Conservation (phyloP, 2,888 invertebrate species). For the Mesochorus sp. region DNA sequence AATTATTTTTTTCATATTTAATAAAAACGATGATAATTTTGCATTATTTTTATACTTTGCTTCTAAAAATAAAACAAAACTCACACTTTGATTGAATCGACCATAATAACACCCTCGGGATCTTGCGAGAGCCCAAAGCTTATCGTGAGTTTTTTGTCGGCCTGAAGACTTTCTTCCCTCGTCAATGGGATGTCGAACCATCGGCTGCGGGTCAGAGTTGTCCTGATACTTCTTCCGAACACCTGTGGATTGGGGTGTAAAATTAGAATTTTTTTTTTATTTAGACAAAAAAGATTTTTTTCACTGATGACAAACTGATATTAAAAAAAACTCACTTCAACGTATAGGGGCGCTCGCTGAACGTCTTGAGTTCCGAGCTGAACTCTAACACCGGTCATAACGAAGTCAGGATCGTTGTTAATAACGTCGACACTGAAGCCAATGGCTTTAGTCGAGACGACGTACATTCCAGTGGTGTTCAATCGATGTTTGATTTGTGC, state of each 20-base stretch:
- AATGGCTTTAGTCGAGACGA: constrained; percentile 94
- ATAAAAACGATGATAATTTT: neutral
- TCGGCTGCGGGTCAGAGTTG: constrained; percentile 89
- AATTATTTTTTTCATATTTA: constrained; percentile 63
- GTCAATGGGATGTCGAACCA: constrained; percentile 99
- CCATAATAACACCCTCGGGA: constrained; percentile 93
- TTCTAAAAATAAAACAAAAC: constrained; percentile 54
- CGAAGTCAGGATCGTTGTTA: constrained; percentile 93
- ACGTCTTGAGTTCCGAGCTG: constrained; percentile 93
- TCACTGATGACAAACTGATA: neutral
- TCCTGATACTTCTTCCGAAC: constrained; percentile 89
- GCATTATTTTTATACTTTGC: neutral
- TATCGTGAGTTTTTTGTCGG: constrained; percentile 94
- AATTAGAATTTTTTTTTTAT: constrained; percentile 4
- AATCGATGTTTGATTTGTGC: constrained; percentile 96
- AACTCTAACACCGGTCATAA: constrained; percentile 94
- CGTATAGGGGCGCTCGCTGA: constrained; percentile 89
- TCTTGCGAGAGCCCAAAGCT: constrained; percentile 93
- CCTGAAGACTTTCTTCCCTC: constrained; percentile 95
- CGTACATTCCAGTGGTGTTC: constrained; percentile 93
- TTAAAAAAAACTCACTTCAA: constrained; percentile 84
- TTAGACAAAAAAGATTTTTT: neutral
- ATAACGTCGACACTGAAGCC: constrained; percentile 95
- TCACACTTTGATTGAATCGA: constrained; percentile 95
- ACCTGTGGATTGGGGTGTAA: constrained; percentile 83